A percentile compares a stretch with the other conserved stretches of the same genome.
Conservation (phyloP, 2,888 invertebrate genomes). For the Conchocele bisecta region DNA sequence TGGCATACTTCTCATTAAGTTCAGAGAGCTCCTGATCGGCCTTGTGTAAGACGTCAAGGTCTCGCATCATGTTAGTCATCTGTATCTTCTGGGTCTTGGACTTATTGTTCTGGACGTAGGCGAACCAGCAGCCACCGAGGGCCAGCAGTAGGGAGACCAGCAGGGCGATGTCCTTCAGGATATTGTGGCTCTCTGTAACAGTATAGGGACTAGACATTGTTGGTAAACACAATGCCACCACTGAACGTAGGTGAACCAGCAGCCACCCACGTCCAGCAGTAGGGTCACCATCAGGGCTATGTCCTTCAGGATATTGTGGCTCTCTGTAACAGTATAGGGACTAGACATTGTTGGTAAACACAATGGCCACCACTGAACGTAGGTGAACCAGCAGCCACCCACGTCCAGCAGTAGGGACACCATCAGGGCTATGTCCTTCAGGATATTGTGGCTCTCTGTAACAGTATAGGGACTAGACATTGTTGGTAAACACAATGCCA, state of each 20-base stretch:
- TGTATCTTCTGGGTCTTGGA: constrained; percentile 95
- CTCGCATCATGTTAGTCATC: constrained; percentile 91
- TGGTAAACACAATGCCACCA: too few species aligned
- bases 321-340: too few species aligned
- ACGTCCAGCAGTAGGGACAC: constrained; percentile 92
- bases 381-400: constrained; percentile 95
- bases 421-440: constrained; percentile 95
- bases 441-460: constrained; percentile 89
- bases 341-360: too few species aligned
- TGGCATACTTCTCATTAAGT: constrained; percentile 86
- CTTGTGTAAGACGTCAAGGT: constrained; percentile 84
- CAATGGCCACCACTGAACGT: too few species aligned
- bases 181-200: constrained; percentile 88
- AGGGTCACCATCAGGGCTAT: constrained; percentile 92
- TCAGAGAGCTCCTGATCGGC: constrained; percentile 94
- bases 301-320: constrained; percentile 93
- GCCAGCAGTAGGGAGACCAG: constrained; percentile 92
- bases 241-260: constrained; percentile 96
- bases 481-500: too few species aligned
- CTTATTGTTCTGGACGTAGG: constrained; percentile 93
- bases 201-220: too few species aligned
- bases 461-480: too few species aligned
- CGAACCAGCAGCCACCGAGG: constrained; percentile 95
- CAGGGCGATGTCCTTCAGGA: constrained; percentile 95
- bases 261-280: constrained; percentile 92